Percentiles rank a stretch among this genome's conserved stretches.
phyloP scores from a whole-genome alignment of 2,888 invertebrate species.

The Tipula helvola region DNA sequence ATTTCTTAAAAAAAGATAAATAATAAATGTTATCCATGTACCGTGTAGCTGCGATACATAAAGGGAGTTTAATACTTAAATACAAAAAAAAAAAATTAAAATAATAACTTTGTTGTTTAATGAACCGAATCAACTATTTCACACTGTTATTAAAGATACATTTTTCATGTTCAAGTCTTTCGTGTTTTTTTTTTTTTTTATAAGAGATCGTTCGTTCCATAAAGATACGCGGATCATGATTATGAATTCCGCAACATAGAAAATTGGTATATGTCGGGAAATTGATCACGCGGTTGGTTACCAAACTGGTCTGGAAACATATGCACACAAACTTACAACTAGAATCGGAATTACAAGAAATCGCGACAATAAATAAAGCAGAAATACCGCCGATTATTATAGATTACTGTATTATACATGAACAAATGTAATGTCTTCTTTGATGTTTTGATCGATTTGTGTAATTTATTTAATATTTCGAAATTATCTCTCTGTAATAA shows the following conservation, averaged over 20 bases:
- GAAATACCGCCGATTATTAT: neutral
- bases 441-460: neutral
- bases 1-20: neutral
- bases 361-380: neutral
- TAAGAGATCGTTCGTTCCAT: neutral
- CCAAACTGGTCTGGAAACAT: neutral
- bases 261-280: neutral
- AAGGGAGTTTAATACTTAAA: neutral
- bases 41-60: neutral
- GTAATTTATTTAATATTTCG: neutral
- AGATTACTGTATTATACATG: neutral
- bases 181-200: neutral
- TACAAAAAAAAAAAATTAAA: neutral
- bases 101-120: neutral
- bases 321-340: neutral
- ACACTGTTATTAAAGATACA: slow-evolving; percentile 8
- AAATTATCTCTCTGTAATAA: neutral
- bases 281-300: neutral
- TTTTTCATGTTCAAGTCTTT: neutral
- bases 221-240: neutral
- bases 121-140: slow-evolving; percentile 7
- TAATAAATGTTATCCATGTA: neutral
- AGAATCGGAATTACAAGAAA: neutral
- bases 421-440: neutral
- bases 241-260: neutral